phyloP scores from a whole-genome alignment of 1,140 invertebrate genomes.

The Globodera ellingtonae region DNA sequence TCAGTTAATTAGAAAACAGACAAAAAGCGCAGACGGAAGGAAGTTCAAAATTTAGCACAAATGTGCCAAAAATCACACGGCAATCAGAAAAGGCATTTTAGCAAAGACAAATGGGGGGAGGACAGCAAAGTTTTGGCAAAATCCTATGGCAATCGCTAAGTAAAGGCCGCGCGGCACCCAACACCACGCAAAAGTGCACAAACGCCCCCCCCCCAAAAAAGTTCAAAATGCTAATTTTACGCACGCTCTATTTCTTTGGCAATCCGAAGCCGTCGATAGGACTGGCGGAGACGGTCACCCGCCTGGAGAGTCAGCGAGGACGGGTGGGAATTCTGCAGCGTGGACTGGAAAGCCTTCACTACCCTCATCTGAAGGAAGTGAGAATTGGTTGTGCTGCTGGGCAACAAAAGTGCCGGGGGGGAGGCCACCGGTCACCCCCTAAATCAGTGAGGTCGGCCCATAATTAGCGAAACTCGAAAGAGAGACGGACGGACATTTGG shows the following conservation, averaged over 20 bases:
- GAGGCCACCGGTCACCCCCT: too few species aligned
- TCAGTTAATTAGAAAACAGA: background rate
- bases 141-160: background rate
- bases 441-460: too few species aligned
- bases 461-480: background rate
- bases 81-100: background rate
- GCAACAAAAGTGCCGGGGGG: background rate
- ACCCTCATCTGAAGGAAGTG: conserved; percentile 51
- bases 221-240: conserved; percentile 7
- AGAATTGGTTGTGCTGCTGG: background rate
- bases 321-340: conserved; percentile 46
- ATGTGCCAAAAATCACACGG: background rate
- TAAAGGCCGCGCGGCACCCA: conserved; percentile 8
- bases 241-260: conserved; percentile 53
- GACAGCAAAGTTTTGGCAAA: conserved; percentile 1
- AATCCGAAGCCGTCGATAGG: conserved; percentile 49
- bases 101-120: background rate
- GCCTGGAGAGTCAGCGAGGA: conserved; percentile 47
- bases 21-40: background rate
- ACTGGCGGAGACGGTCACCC: conserved; percentile 51
- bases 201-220: background rate
- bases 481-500: background rate
- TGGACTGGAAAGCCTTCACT: conserved; percentile 51
- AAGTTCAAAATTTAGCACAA: background rate
- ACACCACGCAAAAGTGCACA: background rate